Conservation (phyloP, 2,113 vertebrate genomes). For the Eubucco bourcierii region DNA sequence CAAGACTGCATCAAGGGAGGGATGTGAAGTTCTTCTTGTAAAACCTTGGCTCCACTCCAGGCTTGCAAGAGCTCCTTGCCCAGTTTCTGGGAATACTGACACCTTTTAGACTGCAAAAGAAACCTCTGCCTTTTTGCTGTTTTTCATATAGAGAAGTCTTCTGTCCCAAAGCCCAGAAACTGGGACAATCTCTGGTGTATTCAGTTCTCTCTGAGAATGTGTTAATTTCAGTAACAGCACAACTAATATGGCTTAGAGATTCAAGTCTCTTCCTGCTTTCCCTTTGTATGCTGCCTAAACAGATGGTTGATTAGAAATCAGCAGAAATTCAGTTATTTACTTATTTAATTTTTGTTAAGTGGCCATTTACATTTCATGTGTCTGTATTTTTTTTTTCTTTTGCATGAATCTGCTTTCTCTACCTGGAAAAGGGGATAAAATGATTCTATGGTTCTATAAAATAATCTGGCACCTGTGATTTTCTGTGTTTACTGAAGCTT, state of each 20-base stretch:
- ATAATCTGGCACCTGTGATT: background rate
- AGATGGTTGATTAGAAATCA: constrained; percentile 7
- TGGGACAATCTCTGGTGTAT: constrained; percentile 18
- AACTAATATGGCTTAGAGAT: constrained; percentile 50
- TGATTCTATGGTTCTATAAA: no score
- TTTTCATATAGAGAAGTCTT: background rate
- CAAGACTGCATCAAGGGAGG: background rate
- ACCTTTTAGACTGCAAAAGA: background rate
- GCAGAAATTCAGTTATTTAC: constrained; percentile 31
- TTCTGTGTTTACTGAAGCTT: constrained; percentile 4
- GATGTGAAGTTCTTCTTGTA: background rate
- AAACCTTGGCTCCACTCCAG: constrained; percentile 24
- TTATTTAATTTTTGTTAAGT: constrained; percentile 31
- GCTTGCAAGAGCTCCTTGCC: background rate
- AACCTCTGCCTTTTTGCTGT: background rate
- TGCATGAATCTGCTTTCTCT: background rate
- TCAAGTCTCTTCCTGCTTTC: constrained; percentile 6
- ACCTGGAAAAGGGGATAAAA: background rate
- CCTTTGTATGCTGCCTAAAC: constrained; percentile 23
- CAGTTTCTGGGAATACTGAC: background rate
- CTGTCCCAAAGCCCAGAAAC: constrained; percentile 40
- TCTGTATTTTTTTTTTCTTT: background rate
- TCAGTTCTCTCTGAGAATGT: background rate
- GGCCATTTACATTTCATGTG: background rate
- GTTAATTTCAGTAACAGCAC: constrained; percentile 50